Evolutionary conservation across 2,113 vertebrate species (phyloP).

Genomic region (Zootoca vivipara): DNA sequence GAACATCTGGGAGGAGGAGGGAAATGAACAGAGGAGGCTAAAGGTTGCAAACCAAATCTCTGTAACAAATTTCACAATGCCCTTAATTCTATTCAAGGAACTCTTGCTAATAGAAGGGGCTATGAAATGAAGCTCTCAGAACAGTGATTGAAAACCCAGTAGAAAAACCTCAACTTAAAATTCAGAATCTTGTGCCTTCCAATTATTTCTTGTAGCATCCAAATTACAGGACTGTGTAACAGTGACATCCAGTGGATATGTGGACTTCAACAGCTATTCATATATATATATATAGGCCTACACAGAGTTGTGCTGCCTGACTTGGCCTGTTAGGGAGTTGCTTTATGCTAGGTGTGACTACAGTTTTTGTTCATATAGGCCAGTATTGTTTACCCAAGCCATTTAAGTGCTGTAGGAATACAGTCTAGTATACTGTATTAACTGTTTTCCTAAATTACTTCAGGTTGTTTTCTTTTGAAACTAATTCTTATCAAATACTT

Average conservation of each 20-base stretch:
- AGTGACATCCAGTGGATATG: constrained; percentile 71
- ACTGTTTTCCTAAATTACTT: not conserved
- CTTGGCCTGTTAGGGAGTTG: too few species aligned
- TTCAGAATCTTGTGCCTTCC: fast-evolving
- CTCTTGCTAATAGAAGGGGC: not conserved
- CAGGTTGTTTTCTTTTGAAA: not conserved
- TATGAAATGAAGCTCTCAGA: not conserved
- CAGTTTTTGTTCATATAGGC: not conserved
- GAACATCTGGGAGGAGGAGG: not conserved
- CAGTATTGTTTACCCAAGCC: not conserved
- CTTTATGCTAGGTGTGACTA: not conserved
- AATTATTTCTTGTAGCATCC: fast-evolving
- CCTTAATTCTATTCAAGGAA: not conserved
- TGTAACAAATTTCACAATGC: not conserved
- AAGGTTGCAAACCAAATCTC: not conserved
- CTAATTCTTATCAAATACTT: not conserved
- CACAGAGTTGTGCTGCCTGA: not conserved
- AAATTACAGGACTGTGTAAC: constrained; percentile 46
- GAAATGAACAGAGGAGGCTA: not conserved
- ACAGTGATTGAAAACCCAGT: not conserved
- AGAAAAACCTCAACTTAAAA: not conserved
- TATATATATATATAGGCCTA: not conserved
- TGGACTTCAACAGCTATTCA: constrained; percentile 31
- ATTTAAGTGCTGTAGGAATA: not conserved
- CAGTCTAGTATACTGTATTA: not conserved